Evolutionary conservation across 2,797 vertebrate species (phyloP).

Genomic region (Silurus aristotelis): DNA sequence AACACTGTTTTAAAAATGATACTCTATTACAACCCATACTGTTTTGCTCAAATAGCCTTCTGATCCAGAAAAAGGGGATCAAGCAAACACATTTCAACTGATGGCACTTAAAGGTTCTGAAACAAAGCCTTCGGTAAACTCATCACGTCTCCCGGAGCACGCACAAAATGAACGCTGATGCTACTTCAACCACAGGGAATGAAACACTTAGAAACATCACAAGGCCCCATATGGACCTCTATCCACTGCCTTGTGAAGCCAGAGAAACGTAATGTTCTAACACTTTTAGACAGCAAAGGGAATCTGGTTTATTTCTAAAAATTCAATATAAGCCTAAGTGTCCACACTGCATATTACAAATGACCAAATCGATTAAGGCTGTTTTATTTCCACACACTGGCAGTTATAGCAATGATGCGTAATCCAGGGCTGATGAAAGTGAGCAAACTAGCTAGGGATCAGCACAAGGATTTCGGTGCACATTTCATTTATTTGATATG

Average conservation of each 20-base stretch:
- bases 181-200: neutral
- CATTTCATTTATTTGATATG: neutral
- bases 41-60: slow-evolving; percentile 58
- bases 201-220: neutral
- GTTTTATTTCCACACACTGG: neutral
- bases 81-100: slow-evolving; percentile 2
- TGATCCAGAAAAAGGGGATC: neutral
- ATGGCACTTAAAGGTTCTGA: neutral
- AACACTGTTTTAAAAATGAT: slow-evolving; percentile 13
- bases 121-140: neutral
- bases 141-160: neutral
- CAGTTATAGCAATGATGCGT: neutral
- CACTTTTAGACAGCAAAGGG: neutral
- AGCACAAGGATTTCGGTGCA: neutral
- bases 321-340: neutral
- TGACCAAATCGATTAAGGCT: neutral
- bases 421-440: neutral
- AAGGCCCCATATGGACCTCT: neutral
- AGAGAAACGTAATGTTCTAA: neutral
- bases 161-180: neutral
- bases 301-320: neutral
- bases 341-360: neutral
- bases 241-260: neutral
- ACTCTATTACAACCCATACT: slow-evolving; percentile 39
- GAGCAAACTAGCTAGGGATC: neutral